phyloP scores from a whole-genome alignment of 37 sponge, comb jelly and placozoan species.

The Diacarnus erythraeanus region DNA sequence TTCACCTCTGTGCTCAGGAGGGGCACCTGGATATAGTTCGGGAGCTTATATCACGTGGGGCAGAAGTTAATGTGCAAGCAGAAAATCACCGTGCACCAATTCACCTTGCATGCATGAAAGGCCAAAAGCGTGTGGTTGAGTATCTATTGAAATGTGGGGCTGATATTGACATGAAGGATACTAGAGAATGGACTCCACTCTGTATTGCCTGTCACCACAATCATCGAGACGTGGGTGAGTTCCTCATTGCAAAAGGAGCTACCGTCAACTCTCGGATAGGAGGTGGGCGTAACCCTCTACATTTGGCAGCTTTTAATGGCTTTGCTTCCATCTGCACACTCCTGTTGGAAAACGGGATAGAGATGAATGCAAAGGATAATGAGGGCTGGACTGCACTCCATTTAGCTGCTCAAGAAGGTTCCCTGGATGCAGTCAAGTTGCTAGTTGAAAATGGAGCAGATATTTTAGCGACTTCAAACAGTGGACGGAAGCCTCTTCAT shows the following conservation, averaged over 20 bases:
- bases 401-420: conserved; percentile 60
- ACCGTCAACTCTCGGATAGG: conserved; percentile 56
- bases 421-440: conserved; percentile 38
- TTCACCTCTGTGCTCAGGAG: conserved; percentile 70
- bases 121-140: conserved; percentile 47
- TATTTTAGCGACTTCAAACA: conserved; percentile 23
- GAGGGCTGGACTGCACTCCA: conserved; percentile 77
- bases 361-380: conserved; percentile 42
- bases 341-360: conserved; percentile 39
- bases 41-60: conserved; percentile 43
- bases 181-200: conserved; percentile 68
- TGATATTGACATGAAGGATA: conserved; percentile 59
- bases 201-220: conserved; percentile 73
- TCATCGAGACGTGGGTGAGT: conserved; percentile 31
- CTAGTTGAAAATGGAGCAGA: conserved; percentile 54
- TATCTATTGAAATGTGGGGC: conserved; percentile 56
- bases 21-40: conserved; percentile 69
- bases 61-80: conserved; percentile 63
- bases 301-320: conserved; percentile 56
- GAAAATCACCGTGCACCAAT: conserved; percentile 70
- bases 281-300: conserved; percentile 71
- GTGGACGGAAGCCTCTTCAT: conserved; percentile 64
- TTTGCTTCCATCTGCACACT: conserved; percentile 40
- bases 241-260: conserved; percentile 46
- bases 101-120: conserved; percentile 82